Conservation (phyloP, 2,797 vertebrate species). For the Neosilurus hyrtlii region DNA sequence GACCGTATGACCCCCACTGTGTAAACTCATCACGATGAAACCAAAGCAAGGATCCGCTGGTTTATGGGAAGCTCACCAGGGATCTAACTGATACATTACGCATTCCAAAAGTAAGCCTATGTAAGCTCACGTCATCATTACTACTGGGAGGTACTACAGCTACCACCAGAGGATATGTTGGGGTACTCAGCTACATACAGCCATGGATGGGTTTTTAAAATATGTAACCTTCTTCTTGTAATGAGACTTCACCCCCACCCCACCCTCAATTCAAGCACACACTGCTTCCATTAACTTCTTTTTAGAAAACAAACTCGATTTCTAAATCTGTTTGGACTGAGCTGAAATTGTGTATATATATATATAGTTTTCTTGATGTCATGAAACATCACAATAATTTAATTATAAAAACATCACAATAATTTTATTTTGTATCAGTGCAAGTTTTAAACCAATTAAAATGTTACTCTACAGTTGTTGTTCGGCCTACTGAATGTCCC, state of each 20-base stretch:
- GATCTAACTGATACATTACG: conserved; percentile 30
- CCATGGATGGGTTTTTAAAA: conserved; percentile 11
- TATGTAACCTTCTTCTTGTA: neutral
- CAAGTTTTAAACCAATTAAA: neutral
- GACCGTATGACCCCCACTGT: conserved; percentile 19
- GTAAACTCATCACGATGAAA: conserved; percentile 43
- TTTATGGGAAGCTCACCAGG: conserved; percentile 30
- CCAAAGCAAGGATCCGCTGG: conserved; percentile 11
- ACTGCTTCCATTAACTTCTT: neutral
- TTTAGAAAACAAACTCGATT: neutral
- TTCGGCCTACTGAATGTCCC: neutral
- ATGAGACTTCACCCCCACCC: neutral
- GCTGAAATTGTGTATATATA: neutral
- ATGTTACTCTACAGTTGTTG: too few relatives aligned
- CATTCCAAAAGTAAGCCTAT: conserved; percentile 46
- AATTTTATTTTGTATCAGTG: neutral
- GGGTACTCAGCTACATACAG: conserved; percentile 34
- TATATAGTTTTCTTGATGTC: neutral
- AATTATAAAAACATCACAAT: too few relatives aligned
- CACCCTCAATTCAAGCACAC: neutral
- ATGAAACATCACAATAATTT: neutral
- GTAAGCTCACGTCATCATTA: conserved; percentile 48
- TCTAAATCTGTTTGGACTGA: neutral
- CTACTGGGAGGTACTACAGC: conserved; percentile 26
- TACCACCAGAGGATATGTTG: conserved; percentile 26